Evolutionary conservation across 2,888 invertebrate species (phyloP).

Genomic region (Leptarthrus brevirostris): DNA sequence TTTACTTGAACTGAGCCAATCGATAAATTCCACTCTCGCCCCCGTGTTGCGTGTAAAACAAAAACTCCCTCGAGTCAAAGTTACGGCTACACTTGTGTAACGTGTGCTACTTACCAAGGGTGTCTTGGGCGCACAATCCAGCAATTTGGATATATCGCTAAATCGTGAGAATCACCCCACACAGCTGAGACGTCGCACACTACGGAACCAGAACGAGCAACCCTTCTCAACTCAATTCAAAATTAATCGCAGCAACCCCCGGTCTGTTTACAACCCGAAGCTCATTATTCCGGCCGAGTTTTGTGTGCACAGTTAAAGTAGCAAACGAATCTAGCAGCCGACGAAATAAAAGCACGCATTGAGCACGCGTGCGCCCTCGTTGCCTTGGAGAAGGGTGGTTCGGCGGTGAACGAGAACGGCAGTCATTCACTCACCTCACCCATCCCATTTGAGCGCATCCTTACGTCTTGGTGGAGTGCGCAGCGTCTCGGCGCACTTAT

Average conservation of each 20-base stretch:
- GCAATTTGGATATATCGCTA: constrained; percentile 4
- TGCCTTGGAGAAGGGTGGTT: background rate
- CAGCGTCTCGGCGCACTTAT: constrained; percentile 38
- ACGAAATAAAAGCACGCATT: background rate
- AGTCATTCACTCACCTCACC: background rate
- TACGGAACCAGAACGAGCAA: background rate
- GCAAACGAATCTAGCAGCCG: background rate
- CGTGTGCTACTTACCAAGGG: background rate
- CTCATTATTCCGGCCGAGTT: background rate
- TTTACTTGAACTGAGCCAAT: background rate
- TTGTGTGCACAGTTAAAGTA: constrained; percentile 1
- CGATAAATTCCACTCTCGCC: background rate
- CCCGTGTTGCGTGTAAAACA: background rate
- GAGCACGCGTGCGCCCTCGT: background rate
- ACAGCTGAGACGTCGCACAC: background rate
- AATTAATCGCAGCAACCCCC: constrained; percentile 21
- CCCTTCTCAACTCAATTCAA: background rate
- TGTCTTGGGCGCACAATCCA: background rate
- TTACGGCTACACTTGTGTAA: background rate
- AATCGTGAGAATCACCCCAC: background rate
- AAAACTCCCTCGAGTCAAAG: background rate
- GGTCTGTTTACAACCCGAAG: background rate
- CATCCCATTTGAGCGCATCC: background rate
- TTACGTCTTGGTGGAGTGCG: background rate
- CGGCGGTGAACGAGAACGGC: background rate